Evolutionary conservation across 2,888 invertebrate genomes (phyloP), one percentile per base, ranked within the genome.

Genomic region (Eilema griseolum): DNA sequence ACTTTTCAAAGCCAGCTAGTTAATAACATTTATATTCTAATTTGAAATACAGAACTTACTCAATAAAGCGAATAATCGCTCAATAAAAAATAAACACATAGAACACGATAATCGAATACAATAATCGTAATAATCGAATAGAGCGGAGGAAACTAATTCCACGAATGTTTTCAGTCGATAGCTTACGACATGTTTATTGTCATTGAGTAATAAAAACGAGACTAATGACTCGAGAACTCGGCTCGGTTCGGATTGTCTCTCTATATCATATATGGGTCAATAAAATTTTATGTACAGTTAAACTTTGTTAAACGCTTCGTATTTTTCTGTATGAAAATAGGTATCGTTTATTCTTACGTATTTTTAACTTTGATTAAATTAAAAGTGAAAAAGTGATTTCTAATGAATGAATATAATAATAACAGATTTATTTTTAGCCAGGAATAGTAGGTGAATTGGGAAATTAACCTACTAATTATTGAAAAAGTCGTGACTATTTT

Each of bases 241-340:
- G 88, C 90, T 85, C 88, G 88, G 84, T 85, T 81, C 87, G 88
- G 84, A 93, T 92, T 93, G 93, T 93, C 91, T 93, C 90, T 93
- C 93, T 95, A 95, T 92, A 92, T 95, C 95, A 93, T 95, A 94
- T 93, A 93, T 92, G 93, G 92, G 90, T 93, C 90, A 93, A 95
- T 95, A 95, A 95, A 95, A 94, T 94, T 94, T 95, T 95, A 95
- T 95, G 92, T 90, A 85, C 92, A 93, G 93, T 94, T 94, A 91
- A 93, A 94, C 89, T 94, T 92, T 88, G 91, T 94, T 95, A 94
- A 95, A 93, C 87, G 92, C 81, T 87, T 84, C 85, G 84, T 85
- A 85, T 88, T 84, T 81, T 78, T 79, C 72, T 72, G 78, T 73
- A 77, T 71, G 69, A 73, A 86, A 89, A 88, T 89, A 89, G 83